Conservation (phyloP, 53 echinoderm and acorn worm genomes). For the Mesocentrotus franciscanus region DNA sequence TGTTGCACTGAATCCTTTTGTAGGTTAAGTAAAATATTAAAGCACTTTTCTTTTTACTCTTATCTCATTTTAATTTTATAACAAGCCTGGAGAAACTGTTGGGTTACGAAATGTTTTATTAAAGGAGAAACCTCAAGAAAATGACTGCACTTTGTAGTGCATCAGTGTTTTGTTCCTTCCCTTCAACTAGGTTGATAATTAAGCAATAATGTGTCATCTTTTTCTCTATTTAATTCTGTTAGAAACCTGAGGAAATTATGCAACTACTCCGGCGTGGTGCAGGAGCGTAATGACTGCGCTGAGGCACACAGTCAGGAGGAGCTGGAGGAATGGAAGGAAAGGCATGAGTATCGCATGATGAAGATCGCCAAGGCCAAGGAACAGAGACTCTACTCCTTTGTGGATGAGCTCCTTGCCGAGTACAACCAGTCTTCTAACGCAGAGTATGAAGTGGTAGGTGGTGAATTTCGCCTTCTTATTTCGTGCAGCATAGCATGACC, state of each 20-base stretch:
- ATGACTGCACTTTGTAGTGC: background rate
- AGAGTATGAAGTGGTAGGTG: conserved; percentile 86
- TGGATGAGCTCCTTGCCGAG: conserved; percentile 84
- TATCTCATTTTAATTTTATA: no score
- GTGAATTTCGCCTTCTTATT: background rate
- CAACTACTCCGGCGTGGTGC: conserved; percentile 73
- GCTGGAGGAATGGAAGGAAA: conserved; percentile 90
- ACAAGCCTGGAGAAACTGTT: no score
- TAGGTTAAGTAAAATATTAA: no score
- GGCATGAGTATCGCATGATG: conserved; percentile 94
- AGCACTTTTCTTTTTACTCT: no score
- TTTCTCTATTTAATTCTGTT: background rate
- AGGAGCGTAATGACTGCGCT: conserved; percentile 85
- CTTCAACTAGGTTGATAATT: background rate
- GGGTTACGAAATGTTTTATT: no score
- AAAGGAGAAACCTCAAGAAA: no score
- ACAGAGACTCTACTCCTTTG: conserved; percentile 86
- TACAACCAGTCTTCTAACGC: conserved; percentile 88
- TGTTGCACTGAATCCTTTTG: no score
- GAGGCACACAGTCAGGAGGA: conserved; percentile 87
- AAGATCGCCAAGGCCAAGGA: conserved; percentile 91
- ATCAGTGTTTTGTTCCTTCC: background rate
- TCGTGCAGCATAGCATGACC: no score
- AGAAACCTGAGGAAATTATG: conserved; percentile 78
- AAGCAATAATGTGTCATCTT: background rate